Evolutionary conservation across 2,797 vertebrate genomes (phyloP).

Genomic region (Spea hammondii): DNA sequence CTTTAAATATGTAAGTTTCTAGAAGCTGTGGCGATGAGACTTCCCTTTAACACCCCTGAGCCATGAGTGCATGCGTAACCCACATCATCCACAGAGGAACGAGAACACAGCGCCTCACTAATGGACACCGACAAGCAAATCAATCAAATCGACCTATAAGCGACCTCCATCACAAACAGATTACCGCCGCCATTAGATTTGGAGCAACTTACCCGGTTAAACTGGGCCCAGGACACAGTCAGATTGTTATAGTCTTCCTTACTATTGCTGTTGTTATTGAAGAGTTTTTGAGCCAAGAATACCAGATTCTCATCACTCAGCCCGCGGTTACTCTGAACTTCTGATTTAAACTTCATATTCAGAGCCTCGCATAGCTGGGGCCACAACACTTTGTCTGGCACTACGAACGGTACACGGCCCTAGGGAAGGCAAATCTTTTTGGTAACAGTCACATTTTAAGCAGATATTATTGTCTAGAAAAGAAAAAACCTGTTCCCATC

Average conservation of each 20-base stretch:
- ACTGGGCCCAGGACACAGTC: slow-evolving; percentile 94
- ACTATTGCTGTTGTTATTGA: slow-evolving; percentile 81
- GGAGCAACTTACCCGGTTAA: slow-evolving; percentile 79
- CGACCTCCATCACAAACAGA: too few relatives aligned
- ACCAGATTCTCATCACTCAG: slow-evolving; percentile 92
- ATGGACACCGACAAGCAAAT: too few relatives aligned
- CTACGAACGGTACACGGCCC: slow-evolving; percentile 88
- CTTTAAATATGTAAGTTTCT: too few relatives aligned
- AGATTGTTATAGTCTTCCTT: slow-evolving; percentile 84
- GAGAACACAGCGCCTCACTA: too few relatives aligned
- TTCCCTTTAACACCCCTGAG: too few relatives aligned
- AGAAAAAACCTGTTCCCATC: too few relatives aligned
- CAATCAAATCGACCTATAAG: too few relatives aligned
- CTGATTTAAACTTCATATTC: slow-evolving; percentile 95
- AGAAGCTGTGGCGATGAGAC: too few relatives aligned
- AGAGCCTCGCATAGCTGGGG: slow-evolving; percentile 89
- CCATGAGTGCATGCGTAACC: too few relatives aligned
- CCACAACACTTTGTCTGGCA: slow-evolving; percentile 92
- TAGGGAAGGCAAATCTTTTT: slow-evolving; percentile 53
- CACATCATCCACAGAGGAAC: too few relatives aligned
- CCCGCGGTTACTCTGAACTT: slow-evolving; percentile 89
- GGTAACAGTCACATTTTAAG: background rate
- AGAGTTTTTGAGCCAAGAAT: slow-evolving; percentile 92
- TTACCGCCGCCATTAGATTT: too few relatives aligned
- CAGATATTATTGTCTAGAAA: too few relatives aligned